These are phyloP conservation scores for Pocillopora meandrina DNA, from an alignment of 92 coral and sea anemone species.

Conservation along the genomic window DNA sequence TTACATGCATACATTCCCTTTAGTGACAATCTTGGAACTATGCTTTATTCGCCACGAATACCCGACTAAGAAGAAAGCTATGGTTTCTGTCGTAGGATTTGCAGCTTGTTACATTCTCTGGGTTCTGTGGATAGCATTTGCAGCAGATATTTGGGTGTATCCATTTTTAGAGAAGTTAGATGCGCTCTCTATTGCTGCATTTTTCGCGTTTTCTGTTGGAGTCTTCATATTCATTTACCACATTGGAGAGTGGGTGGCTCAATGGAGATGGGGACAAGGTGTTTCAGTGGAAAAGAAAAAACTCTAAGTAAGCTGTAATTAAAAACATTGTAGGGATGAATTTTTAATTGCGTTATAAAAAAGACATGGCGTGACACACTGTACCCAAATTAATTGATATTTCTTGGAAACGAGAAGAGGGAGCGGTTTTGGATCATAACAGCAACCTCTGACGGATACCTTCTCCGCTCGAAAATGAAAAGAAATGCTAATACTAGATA, in stretches of 20 bases:
- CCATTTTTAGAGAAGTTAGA: conserved; percentile 87
- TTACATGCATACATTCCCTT: conserved; percentile 88
- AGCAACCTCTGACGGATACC: too few species aligned
- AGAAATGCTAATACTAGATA: too few species aligned
- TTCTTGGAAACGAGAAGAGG: too few species aligned
- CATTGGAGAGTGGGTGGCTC: conserved; percentile 63
- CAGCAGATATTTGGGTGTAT: conserved; percentile 90
- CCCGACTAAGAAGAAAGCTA: conserved; percentile 69
- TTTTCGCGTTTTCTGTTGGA: conserved; percentile 57
- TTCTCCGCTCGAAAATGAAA: too few species aligned
- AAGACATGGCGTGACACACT: neutral
- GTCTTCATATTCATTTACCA: conserved; percentile 67
- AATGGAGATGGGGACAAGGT: conserved; percentile 22
- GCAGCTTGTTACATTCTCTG: conserved; percentile 69
- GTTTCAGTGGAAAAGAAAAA: conserved; percentile 23
- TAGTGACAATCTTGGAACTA: conserved; percentile 61
- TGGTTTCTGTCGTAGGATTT: conserved; percentile 63
- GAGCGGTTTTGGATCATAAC: too few species aligned
- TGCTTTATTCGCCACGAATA: conserved; percentile 74
- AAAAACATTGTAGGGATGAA: neutral
- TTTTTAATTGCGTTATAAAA: neutral
- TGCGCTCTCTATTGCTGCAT: conserved; percentile 44
- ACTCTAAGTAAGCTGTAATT: conserved; percentile 2
- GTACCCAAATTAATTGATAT: too few species aligned
- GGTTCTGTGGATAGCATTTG: conserved; percentile 85